These are phyloP conservation scores for Lycocerus yunnanus DNA, from an alignment of 2,888 invertebrate genomes.

Conservation along the genomic window DNA sequence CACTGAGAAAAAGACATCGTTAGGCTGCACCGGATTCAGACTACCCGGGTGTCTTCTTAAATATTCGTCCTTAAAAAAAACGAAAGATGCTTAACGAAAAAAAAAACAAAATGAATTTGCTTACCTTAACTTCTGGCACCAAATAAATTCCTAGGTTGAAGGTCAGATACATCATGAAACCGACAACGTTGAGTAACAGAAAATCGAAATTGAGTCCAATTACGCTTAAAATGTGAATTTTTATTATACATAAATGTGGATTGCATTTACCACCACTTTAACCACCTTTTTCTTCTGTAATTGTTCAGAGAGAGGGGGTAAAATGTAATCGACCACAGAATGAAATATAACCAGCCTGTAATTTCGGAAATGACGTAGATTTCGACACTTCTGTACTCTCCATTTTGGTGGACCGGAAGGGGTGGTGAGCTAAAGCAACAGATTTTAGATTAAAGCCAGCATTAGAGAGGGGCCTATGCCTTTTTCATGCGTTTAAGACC, in stretches of 20 bases:
- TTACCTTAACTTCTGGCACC: conserved; percentile 74
- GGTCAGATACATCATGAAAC: conserved; percentile 84
- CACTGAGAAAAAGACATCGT: conserved; percentile 94
- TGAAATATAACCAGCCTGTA: conserved; percentile 95
- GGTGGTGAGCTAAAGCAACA: too few species aligned
- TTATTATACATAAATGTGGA: not conserved
- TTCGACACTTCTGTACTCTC: conserved; percentile 64
- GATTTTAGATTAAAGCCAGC: too few species aligned
- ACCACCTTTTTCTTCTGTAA: conserved; percentile 75
- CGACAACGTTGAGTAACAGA: conserved; percentile 83
- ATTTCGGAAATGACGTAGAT: conserved; percentile 72
- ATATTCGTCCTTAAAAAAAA: conserved; percentile 74
- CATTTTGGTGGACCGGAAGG: not conserved
- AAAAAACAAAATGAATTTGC: conserved; percentile 16
- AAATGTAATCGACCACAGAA: conserved; percentile 96
- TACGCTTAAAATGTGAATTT: conserved; percentile 66
- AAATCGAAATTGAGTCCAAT: conserved; percentile 94
- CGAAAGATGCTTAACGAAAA: not conserved
- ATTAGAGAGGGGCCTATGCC: too few species aligned
- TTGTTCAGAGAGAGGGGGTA: conserved; percentile 93
- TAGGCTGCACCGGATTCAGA: conserved; percentile 89
- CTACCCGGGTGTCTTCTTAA: conserved; percentile 80
- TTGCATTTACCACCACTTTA: not conserved
- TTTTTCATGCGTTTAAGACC: too few species aligned
- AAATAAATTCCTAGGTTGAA: conserved; percentile 89